phyloP scores from a whole-genome alignment of 2,888 invertebrate species.

The Protonemura montana region DNA sequence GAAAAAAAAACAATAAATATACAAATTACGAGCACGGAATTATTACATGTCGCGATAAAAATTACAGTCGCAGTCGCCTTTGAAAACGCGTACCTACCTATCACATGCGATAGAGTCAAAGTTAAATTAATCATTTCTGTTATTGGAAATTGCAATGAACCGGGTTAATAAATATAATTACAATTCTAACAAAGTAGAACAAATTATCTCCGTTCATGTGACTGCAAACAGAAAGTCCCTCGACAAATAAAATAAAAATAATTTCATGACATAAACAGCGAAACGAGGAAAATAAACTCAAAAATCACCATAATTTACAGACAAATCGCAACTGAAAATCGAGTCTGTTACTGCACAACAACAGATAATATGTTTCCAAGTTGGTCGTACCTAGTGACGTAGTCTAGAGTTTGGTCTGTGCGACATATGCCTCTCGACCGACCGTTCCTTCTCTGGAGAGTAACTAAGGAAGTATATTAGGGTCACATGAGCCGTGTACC shows the following conservation, averaged over 20 bases:
- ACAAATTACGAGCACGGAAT: neutral
- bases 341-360: too few species aligned
- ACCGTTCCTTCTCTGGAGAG: neutral
- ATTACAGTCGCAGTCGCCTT: neutral
- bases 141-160: neutral
- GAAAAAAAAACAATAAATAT: neutral
- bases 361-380: neutral
- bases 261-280: neutral
- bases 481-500: slow-evolving; percentile 3
- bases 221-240: neutral
- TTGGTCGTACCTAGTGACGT: neutral
- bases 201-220: neutral
- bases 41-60: neutral
- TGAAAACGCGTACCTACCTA: neutral
- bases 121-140: neutral
- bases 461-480: slow-evolving; percentile 32
- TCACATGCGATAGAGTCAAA: neutral
- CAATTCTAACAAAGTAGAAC: neutral
- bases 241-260: neutral
- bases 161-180: neutral
- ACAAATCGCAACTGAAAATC: too few species aligned
- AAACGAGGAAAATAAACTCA: neutral
- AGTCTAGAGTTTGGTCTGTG: neutral
- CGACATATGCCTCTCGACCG: neutral
- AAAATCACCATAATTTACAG: neutral